Evolutionary conservation across 2,888 invertebrate species (phyloP), one percentile per base, ranked within the genome.

Genomic region (Kuschelorhynchus macadamiae): DNA sequence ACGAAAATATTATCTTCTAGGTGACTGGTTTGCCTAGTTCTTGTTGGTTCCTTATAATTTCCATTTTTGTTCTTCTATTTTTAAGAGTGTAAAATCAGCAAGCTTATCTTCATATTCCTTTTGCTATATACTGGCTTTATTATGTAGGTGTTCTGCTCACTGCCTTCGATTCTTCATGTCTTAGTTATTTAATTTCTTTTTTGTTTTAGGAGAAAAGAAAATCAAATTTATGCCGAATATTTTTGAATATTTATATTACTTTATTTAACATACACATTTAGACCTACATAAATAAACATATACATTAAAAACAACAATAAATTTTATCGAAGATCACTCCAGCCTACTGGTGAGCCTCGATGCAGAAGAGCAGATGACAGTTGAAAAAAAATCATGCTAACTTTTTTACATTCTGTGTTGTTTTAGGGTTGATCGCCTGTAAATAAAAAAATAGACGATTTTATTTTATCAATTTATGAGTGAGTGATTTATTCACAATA

Each of bases 321-420:
- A n/a, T 18, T 30, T 18, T 9, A 47, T 66, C 60, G 60, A 55
- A 21, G 33, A 14, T 42, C 60, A 36, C 60, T 60, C 66, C 66
- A 66, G 66, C 66, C 66, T 46, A 25, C 21, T 11, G 18, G 59
- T 47, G 53, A 25, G 30, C 42, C 49, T 39, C 60, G 55, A 66
- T 49, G n/a, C 4, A 21, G 11, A 47, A 46, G 16, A n/a, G 12
- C 12, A 21, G 11, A 39, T 0, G 21, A 50, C 16, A 9, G 25
- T 53, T 21, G 47, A 21, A 18, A 46, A 46, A 16, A 9, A 52
- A 14, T 21, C n/a, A n/a, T 32, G 9, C 9, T 32, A 32, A 9
- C 9, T 32, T 32, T 46, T 33, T 64, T 64, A 69, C 21, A 60
- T 53, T 53, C 55, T 49, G 33, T 41, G 46, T 69, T 52, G 49